phyloP scores from a whole-genome alignment of 2,888 invertebrate species.

The Drosophila nigricruria region DNA sequence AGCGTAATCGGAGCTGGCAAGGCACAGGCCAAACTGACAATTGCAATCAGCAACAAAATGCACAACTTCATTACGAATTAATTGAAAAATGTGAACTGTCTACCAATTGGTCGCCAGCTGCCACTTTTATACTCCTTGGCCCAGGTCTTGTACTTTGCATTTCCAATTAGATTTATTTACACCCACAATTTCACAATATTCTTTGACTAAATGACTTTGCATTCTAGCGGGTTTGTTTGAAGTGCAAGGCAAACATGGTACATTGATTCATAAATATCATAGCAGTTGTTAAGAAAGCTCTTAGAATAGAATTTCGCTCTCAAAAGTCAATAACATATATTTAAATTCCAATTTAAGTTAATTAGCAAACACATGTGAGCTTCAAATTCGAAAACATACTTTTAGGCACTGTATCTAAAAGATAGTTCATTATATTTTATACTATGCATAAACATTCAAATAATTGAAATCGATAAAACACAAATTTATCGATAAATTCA shows the following conservation, averaged over 20 bases:
- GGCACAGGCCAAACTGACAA: slow-evolving; percentile 10
- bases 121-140: slow-evolving; percentile 50
- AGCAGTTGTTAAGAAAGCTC: background rate
- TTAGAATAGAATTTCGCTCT: background rate
- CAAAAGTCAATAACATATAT: slow-evolving; percentile 1
- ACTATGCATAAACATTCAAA: background rate
- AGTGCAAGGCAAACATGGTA: slow-evolving; percentile 24
- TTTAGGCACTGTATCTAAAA: slow-evolving; percentile 29
- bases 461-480: background rate
- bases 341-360: slow-evolving; percentile 1
- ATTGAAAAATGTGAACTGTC: slow-evolving; percentile 18
- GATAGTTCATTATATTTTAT: background rate
- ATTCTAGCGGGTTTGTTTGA: background rate
- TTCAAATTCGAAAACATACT: slow-evolving; percentile 14
- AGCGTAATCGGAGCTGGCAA: slow-evolving; percentile 23
- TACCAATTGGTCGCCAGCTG: background rate
- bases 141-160: slow-evolving; percentile 24
- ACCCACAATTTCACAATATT: slow-evolving; percentile 23
- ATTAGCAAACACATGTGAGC: background rate
- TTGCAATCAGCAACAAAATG: slow-evolving; percentile 22
- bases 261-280: too few relatives aligned
- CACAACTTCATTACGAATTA: slow-evolving; percentile 44
- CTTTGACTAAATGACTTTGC: slow-evolving; percentile 1
- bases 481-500: background rate
- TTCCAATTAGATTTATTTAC: slow-evolving; percentile 46